Evolutionary conservation across 2,888 invertebrate genomes (phyloP), one percentile per base, ranked within the genome.

Genomic region (Phengaris arion): DNA sequence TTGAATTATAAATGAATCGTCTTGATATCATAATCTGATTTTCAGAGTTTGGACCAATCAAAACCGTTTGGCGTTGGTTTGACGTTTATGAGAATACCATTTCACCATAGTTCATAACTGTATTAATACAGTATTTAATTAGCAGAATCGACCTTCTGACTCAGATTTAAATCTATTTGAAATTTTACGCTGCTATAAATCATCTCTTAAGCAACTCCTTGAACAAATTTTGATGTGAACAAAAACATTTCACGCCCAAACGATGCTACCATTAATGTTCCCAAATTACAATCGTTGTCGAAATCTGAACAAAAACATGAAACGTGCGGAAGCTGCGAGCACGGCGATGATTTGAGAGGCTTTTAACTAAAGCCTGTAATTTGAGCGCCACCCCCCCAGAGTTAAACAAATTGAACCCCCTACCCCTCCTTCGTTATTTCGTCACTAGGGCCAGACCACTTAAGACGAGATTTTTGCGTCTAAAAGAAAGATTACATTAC

Each of bases 311-410:
- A 35, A 9, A 64, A 64, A 35, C 6, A 12, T 64, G 6, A 45
- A 10, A 64, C 59, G 22, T 2, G 35, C 48, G 6, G 1, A 55
- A 55, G 46, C 68, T 45, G 68, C 22, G 46, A 68, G 1, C 46
- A 68, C 68, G 15, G 59, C 15, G 48, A 46, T 69, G 69, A 69
- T 69, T 69, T 69, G 69, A 69, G 69, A 69, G 48, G 46, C 69
- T 48, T 48, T 69, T 69, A 69, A 69, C 46, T 69, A 69, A 69
- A 15, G 69, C 69, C 46, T 3, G 69, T 69, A 69, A 69, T 69
- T 69, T 69, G 69, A 48, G 46, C n/a, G 48, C 69, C 46, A 4
- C 48, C 9, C 48, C n/a, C 54, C n/a, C 55, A 15, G 22, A 59
- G 22, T 59, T 59, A 59, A 59, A 22, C 22, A 59, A 59, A 59